Evolutionary conservation across 2,113 vertebrate genomes (phyloP).

Genomic region (Nannobrachium achirus): DNA sequence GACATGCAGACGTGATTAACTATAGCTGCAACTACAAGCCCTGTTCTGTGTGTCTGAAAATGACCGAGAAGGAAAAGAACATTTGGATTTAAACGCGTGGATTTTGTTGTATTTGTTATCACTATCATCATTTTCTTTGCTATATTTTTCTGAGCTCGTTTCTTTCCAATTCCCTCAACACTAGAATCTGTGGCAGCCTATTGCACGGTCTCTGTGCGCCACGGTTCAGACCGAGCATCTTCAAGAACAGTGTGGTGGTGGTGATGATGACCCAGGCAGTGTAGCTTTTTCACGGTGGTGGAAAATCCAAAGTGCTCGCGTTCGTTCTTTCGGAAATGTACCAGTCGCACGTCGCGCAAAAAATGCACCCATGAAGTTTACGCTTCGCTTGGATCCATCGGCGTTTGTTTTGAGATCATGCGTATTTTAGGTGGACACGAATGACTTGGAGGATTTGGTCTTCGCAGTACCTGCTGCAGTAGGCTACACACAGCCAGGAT

Average conservation of each 20-base stretch:
- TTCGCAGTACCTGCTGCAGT: slow-evolving; percentile 60
- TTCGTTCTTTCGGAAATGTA: slow-evolving; percentile 48
- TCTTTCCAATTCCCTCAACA: not conserved
- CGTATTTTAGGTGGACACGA: slow-evolving; percentile 52
- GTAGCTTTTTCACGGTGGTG: slow-evolving; percentile 4
- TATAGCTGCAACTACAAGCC: slow-evolving; percentile 46
- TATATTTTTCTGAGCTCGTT: slow-evolving; percentile 3
- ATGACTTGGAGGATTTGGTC: slow-evolving; percentile 71
- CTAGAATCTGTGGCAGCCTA: slow-evolving; percentile 51
- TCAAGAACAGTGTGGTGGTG: slow-evolving; percentile 25
- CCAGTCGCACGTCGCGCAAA: slow-evolving; percentile 43
- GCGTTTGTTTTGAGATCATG: slow-evolving; percentile 32
- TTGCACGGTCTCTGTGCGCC: slow-evolving; percentile 52
- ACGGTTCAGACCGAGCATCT: slow-evolving; percentile 56
- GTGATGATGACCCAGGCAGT: slow-evolving; percentile 25
- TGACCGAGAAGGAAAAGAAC: slow-evolving; percentile 29
- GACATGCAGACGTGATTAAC: slow-evolving; percentile 71
- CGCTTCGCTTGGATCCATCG: slow-evolving; percentile 35
- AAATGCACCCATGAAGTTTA: slow-evolving; percentile 35
- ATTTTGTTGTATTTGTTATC: slow-evolving; percentile 15
- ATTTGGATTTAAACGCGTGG: slow-evolving; percentile 32
- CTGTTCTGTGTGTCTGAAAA: slow-evolving; percentile 39
- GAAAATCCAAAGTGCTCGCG: slow-evolving; percentile 30
- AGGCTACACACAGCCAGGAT: no score
- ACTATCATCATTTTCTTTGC: not conserved